phyloP scores from a whole-genome alignment of 1,140 invertebrate genomes.

The Gyrodactylus bullatarudis region DNA sequence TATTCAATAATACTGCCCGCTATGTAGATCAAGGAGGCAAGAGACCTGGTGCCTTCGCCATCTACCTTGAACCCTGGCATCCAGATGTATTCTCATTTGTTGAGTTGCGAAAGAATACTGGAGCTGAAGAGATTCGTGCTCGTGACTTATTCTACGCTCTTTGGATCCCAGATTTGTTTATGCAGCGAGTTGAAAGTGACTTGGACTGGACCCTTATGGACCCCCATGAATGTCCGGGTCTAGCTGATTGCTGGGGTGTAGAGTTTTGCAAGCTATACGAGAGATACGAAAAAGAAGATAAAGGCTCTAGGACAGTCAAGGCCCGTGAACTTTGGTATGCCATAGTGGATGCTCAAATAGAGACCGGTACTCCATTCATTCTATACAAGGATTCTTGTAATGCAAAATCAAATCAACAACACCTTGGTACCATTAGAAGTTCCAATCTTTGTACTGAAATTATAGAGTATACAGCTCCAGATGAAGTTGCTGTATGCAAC shows the following conservation, averaged over 20 bases:
- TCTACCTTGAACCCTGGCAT: constrained; percentile 97
- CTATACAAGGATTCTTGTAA: constrained; percentile 85
- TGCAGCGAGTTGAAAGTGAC: constrained; percentile 62
- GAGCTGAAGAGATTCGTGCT: constrained; percentile 59
- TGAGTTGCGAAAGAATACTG: constrained; percentile 59
- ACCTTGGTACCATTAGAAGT: constrained; percentile 87
- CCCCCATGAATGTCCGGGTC: constrained; percentile 55
- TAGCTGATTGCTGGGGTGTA: constrained; percentile 63
- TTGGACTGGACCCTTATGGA: constrained; percentile 79
- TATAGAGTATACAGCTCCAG: constrained; percentile 46
- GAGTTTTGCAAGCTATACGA: constrained; percentile 59
- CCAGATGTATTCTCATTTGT: constrained; percentile 79
- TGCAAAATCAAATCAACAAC: constrained; percentile 82
- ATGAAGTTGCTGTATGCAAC: constrained; percentile 87
- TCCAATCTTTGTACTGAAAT: constrained; percentile 94
- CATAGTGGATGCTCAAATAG: constrained; percentile 72
- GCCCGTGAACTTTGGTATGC: constrained; percentile 68
- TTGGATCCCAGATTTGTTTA: constrained; percentile 96
- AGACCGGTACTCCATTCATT: constrained; percentile 29
- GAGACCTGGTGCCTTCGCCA: constrained; percentile 15
- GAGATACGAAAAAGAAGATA: constrained; percentile 49
- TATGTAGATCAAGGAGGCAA: constrained; percentile 96
- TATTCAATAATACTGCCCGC: constrained; percentile 72
- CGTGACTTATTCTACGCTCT: constrained; percentile 84
- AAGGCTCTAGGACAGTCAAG: constrained; percentile 36